Conservation (phyloP, 2,888 invertebrate species). For the Ischnura elegans region DNA sequence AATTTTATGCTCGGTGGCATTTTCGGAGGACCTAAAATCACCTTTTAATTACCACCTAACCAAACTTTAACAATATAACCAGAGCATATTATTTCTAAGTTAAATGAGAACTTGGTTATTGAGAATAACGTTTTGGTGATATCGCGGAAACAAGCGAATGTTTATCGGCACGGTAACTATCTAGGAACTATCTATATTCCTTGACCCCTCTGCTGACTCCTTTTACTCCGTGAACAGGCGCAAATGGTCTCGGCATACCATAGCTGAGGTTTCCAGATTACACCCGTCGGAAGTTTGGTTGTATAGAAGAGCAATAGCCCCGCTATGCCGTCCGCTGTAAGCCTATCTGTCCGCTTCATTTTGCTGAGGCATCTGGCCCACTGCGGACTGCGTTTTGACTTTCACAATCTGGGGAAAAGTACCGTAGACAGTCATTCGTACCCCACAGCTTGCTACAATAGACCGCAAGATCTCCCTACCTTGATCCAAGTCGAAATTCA, state of each 20-base stretch:
- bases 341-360: not conserved
- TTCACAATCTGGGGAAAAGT: not conserved
- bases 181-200: not conserved
- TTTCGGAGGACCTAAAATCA: too few relatives aligned
- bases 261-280: not conserved
- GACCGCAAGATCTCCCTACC: too few relatives aligned
- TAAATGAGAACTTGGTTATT: too few relatives aligned
- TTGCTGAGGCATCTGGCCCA: not conserved
- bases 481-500: too few relatives aligned
- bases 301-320: not conserved
- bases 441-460: not conserved
- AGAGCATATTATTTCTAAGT: too few relatives aligned
- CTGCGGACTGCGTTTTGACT: not conserved
- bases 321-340: not conserved
- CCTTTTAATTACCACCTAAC: too few relatives aligned
- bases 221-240: not conserved
- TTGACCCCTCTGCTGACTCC: not conserved
- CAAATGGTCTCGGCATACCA: not conserved
- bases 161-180: not conserved
- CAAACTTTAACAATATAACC: too few relatives aligned
- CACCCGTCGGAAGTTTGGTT: not conserved
- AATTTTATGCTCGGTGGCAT: too few relatives aligned
- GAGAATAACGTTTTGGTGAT: too few relatives aligned
- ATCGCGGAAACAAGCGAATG: too few relatives aligned
- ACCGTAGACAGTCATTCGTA: not conserved